Evolutionary conservation across 2,888 invertebrate species (phyloP), one percentile per base, ranked within the genome.

Genomic region (Chaitophorus viminalis): DNA sequence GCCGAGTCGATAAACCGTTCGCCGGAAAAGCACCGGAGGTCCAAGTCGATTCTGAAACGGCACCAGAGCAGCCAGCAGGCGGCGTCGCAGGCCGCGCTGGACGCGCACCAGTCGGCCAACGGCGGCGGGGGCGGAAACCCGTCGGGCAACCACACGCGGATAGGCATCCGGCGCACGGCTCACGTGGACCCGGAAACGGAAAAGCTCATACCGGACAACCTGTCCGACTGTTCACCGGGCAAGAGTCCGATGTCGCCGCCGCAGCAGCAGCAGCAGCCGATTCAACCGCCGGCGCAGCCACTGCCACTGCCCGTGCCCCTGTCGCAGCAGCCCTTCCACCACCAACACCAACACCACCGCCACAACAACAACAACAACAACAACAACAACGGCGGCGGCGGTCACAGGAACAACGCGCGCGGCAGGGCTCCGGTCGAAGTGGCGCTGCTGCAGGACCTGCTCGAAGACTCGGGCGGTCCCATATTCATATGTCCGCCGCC

Each of bases 1-100:
- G 94, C 93, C 90, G 95, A 95, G 91, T 95, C 95, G 89, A 94
- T 95, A 90, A 94, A 95, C 92, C 92, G 93, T 74, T 94, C 94
- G 91, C 92, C 94, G 90, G 95, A 94, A 90, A 93, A 93, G 89
- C 94, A 94, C 90, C 92, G 94, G 65, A 93, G 94, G 90, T 95
- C 95, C 89, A 95, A 95, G 91, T 95, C 95, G 89, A 95, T 96
- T 91, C 92, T 95, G 90, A 95, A 95, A 92, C 95, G 95, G 91
- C 94, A 95, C 68, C 94, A 95, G 74, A 89, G 89, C 29, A n/a
- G n/a, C 39, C 39, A 39, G 8, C 25, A 39, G 36, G 8, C 25
- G 60, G 36, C 78, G 14, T 25, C 81, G 39, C 60, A 65, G n/a
- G 72, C 46, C 11, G 18, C 68, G 46, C 87, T 81, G 65, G 87